Conservation (phyloP, 2,113 vertebrate genomes). For the Caranx melampygus region DNA sequence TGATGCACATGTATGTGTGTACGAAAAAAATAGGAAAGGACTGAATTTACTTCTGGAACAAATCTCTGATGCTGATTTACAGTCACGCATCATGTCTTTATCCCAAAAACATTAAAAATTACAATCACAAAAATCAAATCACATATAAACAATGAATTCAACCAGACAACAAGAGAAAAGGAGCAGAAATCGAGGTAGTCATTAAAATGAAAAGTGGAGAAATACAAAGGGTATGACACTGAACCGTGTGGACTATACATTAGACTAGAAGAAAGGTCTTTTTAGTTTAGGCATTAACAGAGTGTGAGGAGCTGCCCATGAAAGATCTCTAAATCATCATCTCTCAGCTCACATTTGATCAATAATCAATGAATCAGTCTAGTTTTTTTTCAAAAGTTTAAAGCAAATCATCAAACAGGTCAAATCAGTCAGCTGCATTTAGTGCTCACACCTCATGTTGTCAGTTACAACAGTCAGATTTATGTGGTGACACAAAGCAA, state of each 20-base stretch:
- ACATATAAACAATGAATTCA: not conserved
- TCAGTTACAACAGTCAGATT: too few relatives aligned
- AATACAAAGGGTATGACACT: not conserved
- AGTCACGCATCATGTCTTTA: not conserved
- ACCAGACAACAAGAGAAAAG: not conserved
- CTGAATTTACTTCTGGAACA: not conserved
- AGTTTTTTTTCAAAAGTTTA: not conserved
- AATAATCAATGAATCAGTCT: not conserved
- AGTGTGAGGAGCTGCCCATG: too few relatives aligned
- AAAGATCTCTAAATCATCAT: too few relatives aligned
- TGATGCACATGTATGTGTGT: too few relatives aligned
- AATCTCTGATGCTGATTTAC: not conserved
- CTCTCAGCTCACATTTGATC: not conserved
- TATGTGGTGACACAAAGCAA: not conserved
- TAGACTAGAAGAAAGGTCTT: not conserved
- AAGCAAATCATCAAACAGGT: not conserved
- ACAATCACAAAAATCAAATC: not conserved
- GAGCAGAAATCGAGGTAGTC: not conserved
- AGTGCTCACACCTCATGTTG: not conserved
- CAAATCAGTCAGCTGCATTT: not conserved
- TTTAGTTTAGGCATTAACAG: too few relatives aligned
- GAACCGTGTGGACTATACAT: not conserved
- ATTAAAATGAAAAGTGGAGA: not conserved
- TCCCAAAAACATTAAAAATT: not conserved
- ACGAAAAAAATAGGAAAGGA: too few relatives aligned